Base-by-base conservation (phyloP, 2,113 vertebrate genomes). In the Passer domesticus region DNA sequence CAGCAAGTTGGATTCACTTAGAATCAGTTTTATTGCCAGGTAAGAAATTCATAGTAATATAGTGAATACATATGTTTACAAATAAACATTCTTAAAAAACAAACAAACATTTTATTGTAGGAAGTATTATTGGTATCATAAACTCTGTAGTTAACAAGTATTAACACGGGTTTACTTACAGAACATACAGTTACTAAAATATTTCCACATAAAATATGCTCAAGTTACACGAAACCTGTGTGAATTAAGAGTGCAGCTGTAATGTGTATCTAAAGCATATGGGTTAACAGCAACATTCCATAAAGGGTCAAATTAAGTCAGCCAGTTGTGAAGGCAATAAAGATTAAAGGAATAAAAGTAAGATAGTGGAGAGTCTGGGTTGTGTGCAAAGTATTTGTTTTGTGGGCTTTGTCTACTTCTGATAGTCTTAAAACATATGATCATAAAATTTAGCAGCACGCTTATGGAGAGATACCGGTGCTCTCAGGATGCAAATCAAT, bases 41-140 rank as follows among this genome's bases (percentile, higher is more conserved):
- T 99, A 99, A 99, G 99, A 99, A 99, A 99, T 98, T 98, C 96
- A 98, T 98, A 99, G 98, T 99, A 99, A 98, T 99, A 99, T 99
- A 99, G 98, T 99, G 98, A 98, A 98, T 98, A 99, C 98, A 98
- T 98, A 98, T 98, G 98, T 98, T 98, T 99, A 98, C 98, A 99
- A 99, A 99, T 98, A 98, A 99, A 98, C 97, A 98, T 98, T 98
- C 97, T 98, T 98, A 97, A 98, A 98, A 99, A 98, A 98, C 97
- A 98, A 98, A 98, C 97, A 98, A 98, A 98, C 97, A 98, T 98
- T 98, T 97, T 98, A 95, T 98, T 98, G 98, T 99, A 98, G 98
- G 98, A 98, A 99, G 97, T 98, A 98, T 98, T 98, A 98, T 96
- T 98, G 98, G 97, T 98, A 98, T 98, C 98, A 98, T 98, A 98